phyloP scores from a whole-genome alignment of 2,113 vertebrate genomes.

The Hypanus sabinus region DNA sequence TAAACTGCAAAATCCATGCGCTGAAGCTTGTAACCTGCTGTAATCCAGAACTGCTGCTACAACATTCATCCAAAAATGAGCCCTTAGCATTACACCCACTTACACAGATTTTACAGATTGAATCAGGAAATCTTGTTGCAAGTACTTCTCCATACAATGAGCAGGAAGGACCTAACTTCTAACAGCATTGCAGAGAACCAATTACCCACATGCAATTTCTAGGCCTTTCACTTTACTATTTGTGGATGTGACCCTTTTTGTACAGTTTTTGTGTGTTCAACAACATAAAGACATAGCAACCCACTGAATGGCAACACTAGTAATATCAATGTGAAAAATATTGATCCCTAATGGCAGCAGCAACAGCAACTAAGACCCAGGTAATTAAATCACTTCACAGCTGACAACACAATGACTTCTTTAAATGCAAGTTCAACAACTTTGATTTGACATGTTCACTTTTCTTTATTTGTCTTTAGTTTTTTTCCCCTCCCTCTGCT shows the following conservation, averaged over 20 bases:
- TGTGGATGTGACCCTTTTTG: neutral
- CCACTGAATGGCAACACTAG: neutral
- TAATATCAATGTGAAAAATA: neutral
- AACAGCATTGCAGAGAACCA: neutral
- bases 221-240: neutral
- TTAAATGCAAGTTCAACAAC: neutral
- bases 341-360: neutral
- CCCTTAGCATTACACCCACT: no score
- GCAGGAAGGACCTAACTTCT: neutral
- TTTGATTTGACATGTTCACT: neutral
- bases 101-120: no score
- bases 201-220: neutral
- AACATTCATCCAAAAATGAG: no score
- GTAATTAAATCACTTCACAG: conserved; percentile 15
- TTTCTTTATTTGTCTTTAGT: neutral
- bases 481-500: neutral
- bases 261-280: neutral
- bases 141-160: neutral
- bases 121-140: neutral
- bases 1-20: no score
- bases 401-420: neutral
- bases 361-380: no score
- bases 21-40: no score
- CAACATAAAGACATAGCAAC: neutral
- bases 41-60: no score